These are phyloP conservation scores for Heterocephalus glaber DNA, from an alignment of 2,113 vertebrate species.

Conservation along the genomic window DNA sequence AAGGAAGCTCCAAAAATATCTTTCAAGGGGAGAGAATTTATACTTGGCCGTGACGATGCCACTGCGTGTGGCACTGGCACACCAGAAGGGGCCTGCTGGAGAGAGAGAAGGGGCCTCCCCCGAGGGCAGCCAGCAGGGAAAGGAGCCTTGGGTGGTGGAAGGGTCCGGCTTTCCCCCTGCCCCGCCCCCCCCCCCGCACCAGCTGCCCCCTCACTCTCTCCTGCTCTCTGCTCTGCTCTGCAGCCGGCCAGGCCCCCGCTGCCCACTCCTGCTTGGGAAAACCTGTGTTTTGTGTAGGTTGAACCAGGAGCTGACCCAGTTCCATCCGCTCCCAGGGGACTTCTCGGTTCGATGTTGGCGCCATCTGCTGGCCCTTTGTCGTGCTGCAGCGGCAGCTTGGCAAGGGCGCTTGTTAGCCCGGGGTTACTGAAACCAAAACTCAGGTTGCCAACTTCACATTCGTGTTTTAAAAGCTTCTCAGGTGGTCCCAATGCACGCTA, in stretches of 20 bases:
- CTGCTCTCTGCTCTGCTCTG: not conserved
- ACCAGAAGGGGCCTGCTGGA: not conserved
- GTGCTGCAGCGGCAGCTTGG: not conserved
- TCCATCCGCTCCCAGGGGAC: not conserved
- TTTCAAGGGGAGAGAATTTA: not conserved
- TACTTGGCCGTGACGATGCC: not conserved
- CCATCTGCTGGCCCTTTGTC: conserved; percentile 60
- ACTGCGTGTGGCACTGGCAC: not conserved
- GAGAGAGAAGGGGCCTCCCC: not conserved
- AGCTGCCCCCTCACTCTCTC: not conserved
- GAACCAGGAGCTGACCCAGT: not conserved
- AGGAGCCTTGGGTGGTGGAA: not conserved
- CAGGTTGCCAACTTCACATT: not conserved
- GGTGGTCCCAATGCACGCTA: not conserved
- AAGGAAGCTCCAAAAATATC: not conserved
- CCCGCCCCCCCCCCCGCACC: not conserved
- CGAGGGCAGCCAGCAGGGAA: not conserved
- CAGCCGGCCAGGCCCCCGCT: not conserved
- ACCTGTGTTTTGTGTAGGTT: not conserved
- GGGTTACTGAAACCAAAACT: not conserved
- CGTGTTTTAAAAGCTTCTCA: not conserved
- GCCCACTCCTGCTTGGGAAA: not conserved
- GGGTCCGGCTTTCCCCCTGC: too few species aligned
- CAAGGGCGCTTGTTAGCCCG: not conserved
- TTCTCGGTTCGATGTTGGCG: not conserved